These are phyloP conservation scores for Channa argus DNA, from an alignment of 2,113 vertebrate genomes.

Conservation along the genomic window DNA sequence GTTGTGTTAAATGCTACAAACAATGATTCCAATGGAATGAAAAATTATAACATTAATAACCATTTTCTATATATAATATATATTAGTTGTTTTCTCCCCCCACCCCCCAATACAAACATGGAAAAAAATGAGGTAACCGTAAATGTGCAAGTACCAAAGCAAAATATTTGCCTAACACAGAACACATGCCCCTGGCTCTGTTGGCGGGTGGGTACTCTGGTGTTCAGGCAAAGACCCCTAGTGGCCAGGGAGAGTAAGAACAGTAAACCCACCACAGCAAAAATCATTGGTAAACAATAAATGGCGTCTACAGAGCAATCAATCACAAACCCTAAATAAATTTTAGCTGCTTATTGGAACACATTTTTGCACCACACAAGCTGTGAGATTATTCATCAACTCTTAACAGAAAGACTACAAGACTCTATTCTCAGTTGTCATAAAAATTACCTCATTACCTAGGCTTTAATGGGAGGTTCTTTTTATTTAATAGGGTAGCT, in stretches of 20 bases:
- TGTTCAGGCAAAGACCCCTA: conserved; percentile 84
- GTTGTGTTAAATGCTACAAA: conserved; percentile 99
- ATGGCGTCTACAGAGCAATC: conserved; percentile 96
- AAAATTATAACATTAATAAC: conserved; percentile 99
- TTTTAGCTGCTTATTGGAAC: conserved; percentile 93
- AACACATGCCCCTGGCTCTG: conserved; percentile 93
- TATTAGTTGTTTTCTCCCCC: conserved; percentile 89
- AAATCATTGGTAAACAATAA: conserved; percentile 94
- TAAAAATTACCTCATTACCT: conserved; percentile 61
- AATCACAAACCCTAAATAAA: conserved; percentile 96
- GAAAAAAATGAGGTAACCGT: conserved; percentile 99
- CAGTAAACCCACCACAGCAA: conserved; percentile 96
- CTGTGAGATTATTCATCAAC: conserved; percentile 88
- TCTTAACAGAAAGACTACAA: conserved; percentile 88
- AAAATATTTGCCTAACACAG: conserved; percentile 96
- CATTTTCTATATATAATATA: conserved; percentile 96
- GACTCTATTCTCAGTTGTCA: conserved; percentile 81
- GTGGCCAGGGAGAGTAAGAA: conserved; percentile 91
- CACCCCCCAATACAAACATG: conserved; percentile 98
- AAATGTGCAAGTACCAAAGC: conserved; percentile 99
- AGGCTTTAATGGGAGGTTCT: conserved; percentile 70
- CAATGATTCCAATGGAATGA: conserved; percentile 99
- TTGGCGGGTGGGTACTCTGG: conserved; percentile 86
- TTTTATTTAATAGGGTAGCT: conserved; percentile 64
- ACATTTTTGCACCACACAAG: conserved; percentile 91